phyloP scores from a whole-genome alignment of 2,113 vertebrate genomes.

The Cervus canadensis region DNA sequence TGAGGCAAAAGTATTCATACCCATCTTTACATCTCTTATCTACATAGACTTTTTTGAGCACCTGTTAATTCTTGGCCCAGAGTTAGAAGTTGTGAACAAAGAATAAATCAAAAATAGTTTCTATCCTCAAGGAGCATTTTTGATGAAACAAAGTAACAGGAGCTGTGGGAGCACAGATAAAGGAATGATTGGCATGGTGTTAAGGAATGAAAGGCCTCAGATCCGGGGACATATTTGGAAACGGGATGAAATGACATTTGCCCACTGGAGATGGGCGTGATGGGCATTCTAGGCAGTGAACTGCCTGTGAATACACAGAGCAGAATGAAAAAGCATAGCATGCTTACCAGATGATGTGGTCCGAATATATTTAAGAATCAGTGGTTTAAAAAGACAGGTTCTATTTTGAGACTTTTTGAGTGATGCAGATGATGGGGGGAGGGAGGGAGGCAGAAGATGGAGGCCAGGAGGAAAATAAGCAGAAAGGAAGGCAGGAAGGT shows the following conservation, averaged over 20 bases:
- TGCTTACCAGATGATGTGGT: background rate
- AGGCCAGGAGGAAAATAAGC: background rate
- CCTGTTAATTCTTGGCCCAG: background rate
- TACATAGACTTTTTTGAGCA: background rate
- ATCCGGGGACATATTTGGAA: background rate
- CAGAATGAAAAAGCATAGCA: background rate
- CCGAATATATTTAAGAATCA: background rate
- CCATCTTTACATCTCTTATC: background rate
- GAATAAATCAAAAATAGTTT: background rate
- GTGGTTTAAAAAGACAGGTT: background rate
- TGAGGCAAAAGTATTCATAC: background rate
- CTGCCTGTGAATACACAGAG: background rate
- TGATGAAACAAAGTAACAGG: background rate
- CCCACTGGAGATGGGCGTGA: background rate
- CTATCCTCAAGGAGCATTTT: background rate
- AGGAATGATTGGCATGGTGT: background rate
- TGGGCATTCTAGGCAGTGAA: background rate
- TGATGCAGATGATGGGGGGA: no score
- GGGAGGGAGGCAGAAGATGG: no score
- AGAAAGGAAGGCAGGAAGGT: background rate
- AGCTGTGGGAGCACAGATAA: background rate
- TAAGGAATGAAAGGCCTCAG: background rate
- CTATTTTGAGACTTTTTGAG: background rate
- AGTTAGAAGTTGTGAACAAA: background rate
- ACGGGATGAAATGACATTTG: background rate